Percentiles rank a stretch among this genome's conserved stretches.
These are phyloP conservation scores for Epizoanthus stellaris DNA, from an alignment of 92 coral and sea anemone genomes.

Conservation along the genomic window DNA sequence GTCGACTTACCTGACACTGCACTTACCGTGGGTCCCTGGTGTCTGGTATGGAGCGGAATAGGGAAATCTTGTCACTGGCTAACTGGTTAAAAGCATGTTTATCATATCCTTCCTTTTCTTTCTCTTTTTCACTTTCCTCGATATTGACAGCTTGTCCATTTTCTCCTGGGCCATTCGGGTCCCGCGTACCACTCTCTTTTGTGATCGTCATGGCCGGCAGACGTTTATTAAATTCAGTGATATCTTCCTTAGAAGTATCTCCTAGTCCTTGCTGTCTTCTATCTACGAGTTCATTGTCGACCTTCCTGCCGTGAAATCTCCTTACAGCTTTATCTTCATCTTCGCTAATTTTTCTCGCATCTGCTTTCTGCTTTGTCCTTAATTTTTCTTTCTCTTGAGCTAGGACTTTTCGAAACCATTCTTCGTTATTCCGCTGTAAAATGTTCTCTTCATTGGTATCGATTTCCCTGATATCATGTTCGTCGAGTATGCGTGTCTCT, in stretches of 20 bases:
- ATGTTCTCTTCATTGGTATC: neutral
- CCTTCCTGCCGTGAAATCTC: neutral
- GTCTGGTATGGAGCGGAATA: constrained; percentile 84
- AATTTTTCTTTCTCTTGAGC: constrained; percentile 12
- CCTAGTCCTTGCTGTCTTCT: neutral
- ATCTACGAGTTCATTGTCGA: neutral
- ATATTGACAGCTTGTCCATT: constrained; percentile 77
- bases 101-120: constrained; percentile 77
- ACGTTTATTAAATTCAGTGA: neutral
- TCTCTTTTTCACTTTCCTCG: constrained; percentile 57
- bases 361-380: neutral
- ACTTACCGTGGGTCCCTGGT: constrained; percentile 85
- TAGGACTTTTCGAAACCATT: constrained; percentile 14
- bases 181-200: constrained; percentile 35
- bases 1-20: too few species aligned
- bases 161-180: constrained; percentile 89
- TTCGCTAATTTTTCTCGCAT: neutral
- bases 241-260: neutral
- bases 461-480: constrained; percentile 37
- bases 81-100: constrained; percentile 86
- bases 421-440: constrained; percentile 1
- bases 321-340: constrained; percentile 3
- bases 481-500: neutral
- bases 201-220: neutral
- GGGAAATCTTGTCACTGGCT: constrained; percentile 83